Percentiles rank a stretch among this genome's conserved stretches.
Conservation (phyloP, 2,888 invertebrate genomes). For the Conops quadrifasciatus region DNA sequence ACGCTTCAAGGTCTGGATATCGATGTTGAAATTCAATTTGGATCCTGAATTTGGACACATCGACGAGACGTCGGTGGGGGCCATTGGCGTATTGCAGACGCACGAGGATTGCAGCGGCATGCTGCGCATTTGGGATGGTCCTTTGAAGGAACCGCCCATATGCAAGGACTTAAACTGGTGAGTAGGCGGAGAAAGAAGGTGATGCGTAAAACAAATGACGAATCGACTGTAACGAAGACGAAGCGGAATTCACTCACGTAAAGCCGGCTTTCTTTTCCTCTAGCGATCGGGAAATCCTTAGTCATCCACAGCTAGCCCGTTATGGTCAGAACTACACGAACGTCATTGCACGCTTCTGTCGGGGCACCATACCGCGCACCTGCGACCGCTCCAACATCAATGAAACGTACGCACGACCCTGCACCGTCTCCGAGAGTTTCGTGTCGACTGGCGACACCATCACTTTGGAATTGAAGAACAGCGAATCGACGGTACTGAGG, state of each 20-base stretch:
- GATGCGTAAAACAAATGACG: not conserved
- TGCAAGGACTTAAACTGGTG: conserved; percentile 86
- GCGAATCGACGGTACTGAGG: conserved; percentile 87
- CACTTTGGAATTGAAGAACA: conserved; percentile 80
- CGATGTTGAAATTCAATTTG: conserved; percentile 85
- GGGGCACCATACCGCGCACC: conserved; percentile 81
- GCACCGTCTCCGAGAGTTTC: conserved; percentile 83
- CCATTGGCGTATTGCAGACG: conserved; percentile 65
- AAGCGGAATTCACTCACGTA: too few species aligned
- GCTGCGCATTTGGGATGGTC: conserved; percentile 88
- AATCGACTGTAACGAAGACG: too few species aligned
- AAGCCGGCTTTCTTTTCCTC: not conserved
- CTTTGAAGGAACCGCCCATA: conserved; percentile 76
- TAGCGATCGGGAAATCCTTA: conserved; percentile 54
- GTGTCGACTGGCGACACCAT: conserved; percentile 82
- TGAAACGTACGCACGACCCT: conserved; percentile 72
- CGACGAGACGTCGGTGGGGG: conserved; percentile 62
- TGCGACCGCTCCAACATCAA: conserved; percentile 82
- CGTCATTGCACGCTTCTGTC: conserved; percentile 82
- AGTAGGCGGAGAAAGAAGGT: conserved; percentile 53
- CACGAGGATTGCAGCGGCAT: conserved; percentile 84
- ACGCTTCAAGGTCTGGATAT: conserved; percentile 85
- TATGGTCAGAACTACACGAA: conserved; percentile 76
- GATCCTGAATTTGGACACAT: conserved; percentile 70
- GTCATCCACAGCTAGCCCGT: conserved; percentile 62